Percentiles rank a stretch among this genome's conserved stretches.
Evolutionary conservation across 35 echinoderm and acorn worm species (phyloP).

Genomic region (Acanthaster planci): DNA sequence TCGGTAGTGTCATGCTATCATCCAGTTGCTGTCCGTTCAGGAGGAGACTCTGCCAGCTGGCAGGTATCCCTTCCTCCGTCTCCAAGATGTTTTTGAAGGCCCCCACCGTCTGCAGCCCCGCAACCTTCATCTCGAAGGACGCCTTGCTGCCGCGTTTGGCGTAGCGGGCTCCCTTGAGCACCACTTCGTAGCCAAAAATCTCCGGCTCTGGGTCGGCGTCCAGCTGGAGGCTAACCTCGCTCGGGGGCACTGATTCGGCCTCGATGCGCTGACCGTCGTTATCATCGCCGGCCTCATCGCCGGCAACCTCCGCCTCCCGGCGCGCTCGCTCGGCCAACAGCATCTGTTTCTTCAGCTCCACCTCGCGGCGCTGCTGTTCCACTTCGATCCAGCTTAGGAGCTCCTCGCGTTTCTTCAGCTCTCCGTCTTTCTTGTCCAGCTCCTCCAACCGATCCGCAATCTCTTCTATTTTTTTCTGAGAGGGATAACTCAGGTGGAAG

Average conservation of each 20-base stretch:
- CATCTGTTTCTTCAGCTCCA: constrained; percentile 18
- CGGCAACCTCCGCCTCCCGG: neutral
- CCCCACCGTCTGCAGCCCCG: constrained; percentile 24
- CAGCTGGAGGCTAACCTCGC: neutral
- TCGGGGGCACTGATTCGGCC: constrained; percentile 24
- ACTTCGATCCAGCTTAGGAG: constrained; percentile 46
- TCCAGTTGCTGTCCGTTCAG: constrained; percentile 25
- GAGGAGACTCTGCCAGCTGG: constrained; percentile 45
- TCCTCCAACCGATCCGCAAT: constrained; percentile 18
- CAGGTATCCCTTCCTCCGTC: constrained; percentile 58
- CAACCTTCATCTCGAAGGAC: constrained; percentile 40
- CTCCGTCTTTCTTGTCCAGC: constrained; percentile 22
- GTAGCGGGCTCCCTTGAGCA: constrained; percentile 23
- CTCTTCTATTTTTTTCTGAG: constrained; percentile 7
- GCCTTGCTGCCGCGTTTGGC: neutral
- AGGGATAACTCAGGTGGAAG: neutral
- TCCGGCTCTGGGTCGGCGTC: neutral
- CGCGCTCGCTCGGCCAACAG: constrained; percentile 13
- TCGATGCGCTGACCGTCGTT: constrained; percentile 2
- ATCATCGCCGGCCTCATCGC: constrained; percentile 23
- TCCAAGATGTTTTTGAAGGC: constrained; percentile 47
- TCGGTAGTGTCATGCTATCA: constrained; percentile 31
- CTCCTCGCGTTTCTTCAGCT: constrained; percentile 37
- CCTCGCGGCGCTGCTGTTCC: constrained; percentile 42
- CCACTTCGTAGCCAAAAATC: constrained; percentile 21